Evolutionary conservation across 2,888 invertebrate species (phyloP), one percentile per base, ranked within the genome.

Genomic region (Tiliacea citrago): DNA sequence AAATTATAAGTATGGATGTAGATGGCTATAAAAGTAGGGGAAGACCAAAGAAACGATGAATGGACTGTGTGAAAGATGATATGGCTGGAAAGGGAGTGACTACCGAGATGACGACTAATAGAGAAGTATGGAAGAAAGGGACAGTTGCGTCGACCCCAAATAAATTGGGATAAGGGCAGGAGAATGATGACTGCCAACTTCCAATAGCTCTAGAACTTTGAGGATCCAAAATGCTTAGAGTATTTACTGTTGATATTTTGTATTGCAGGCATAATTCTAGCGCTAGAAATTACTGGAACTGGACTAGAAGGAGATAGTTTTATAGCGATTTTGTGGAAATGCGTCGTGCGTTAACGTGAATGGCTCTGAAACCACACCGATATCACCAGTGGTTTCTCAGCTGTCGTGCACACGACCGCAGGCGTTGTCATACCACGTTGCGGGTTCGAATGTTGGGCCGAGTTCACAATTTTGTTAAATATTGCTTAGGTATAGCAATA

Each of bases 341-440:
- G 58, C 3, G 18, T 47, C 9, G 21, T 53, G 35, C 9, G 1
- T 24, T 49, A 55, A 55, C 16, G n/a, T 21, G 53, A 35, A 76
- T 51, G 42, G 42, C 49, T 79, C 12, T 42, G 29, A 21, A 35
- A 76, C 76, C 76, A 51, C 67, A 77, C 29, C 9, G 49, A 21
- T 79, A 21, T 12, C 61, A 29, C 21, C 29, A 35, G 61, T 62
- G 76, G 79, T 76, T 79, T 51, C 60, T 49, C 12, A 18, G 51
- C 49, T 55, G 42, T 62, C 24, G 49, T 76, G 62, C 35, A 51
- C 62, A 62, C 21, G 49, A 79, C 79, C 76, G 49, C 76, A 70
- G 39, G 49, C 45, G 18, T 21, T 16, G 74, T 47, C 35, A 12
- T 51, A 58, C 73, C 29, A n/a, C 10, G 21, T 39, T 13, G 16